phyloP scores from a whole-genome alignment of 2,113 vertebrate species.

The Nesogale talazaci region DNA sequence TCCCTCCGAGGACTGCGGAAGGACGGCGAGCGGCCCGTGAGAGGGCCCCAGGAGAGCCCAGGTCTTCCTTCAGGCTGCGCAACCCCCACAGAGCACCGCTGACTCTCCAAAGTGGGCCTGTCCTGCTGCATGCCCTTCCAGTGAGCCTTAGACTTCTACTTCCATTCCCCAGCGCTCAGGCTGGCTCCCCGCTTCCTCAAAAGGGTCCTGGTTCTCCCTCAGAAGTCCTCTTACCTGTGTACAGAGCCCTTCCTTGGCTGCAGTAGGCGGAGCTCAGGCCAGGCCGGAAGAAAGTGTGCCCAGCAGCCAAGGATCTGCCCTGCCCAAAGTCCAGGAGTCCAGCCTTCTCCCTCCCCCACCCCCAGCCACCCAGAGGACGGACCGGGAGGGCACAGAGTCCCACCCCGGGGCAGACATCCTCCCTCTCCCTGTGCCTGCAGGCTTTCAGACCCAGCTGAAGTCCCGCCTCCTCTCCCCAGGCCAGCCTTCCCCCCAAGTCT shows the following conservation, averaged over 20 bases:
- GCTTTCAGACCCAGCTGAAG: slow-evolving; percentile 29
- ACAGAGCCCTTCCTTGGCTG: neutral
- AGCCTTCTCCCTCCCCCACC: slow-evolving; percentile 57
- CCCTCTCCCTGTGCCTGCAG: slow-evolving; percentile 23
- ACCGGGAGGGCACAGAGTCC: slow-evolving; percentile 48
- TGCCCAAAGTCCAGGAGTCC: slow-evolving; percentile 80
- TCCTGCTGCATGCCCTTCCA: neutral
- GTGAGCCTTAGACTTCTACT: neutral
- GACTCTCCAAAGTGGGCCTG: neutral
- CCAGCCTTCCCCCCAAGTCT: slow-evolving; percentile 19
- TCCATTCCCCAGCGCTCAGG: neutral
- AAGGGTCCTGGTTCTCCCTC: neutral
- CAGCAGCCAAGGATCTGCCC: slow-evolving; percentile 53
- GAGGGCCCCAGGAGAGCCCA: neutral
- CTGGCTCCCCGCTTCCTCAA: slow-evolving; percentile 39
- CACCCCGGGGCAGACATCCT: slow-evolving; percentile 63
- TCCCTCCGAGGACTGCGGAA: neutral
- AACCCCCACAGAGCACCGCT: neutral
- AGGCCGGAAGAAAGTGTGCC: slow-evolving; percentile 65
- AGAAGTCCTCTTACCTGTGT: slow-evolving; percentile 57
- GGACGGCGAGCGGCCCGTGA: neutral
- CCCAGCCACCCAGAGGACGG: slow-evolving; percentile 64
- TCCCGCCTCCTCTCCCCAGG: slow-evolving; percentile 11
- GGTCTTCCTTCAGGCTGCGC: neutral
- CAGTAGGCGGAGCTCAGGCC: slow-evolving; percentile 7